Conservation (phyloP, 2,113 vertebrate species). For the Psephotus haematonotus region DNA sequence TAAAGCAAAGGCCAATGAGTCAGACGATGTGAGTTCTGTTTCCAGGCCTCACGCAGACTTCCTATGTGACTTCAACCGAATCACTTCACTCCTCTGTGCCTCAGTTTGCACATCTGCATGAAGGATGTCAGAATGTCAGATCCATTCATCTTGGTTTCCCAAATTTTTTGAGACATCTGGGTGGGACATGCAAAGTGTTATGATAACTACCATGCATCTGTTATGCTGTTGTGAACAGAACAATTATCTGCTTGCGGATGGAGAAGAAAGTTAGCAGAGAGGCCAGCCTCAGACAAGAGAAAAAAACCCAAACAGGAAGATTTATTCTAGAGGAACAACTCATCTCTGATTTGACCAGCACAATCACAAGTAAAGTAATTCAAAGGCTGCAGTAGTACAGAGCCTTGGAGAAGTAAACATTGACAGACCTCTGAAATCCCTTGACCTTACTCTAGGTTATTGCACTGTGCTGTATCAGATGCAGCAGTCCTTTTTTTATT, state of each 20-base stretch:
- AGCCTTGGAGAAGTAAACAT: slow-evolving; percentile 31
- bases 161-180: slow-evolving; percentile 59
- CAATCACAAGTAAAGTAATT: slow-evolving; percentile 26
- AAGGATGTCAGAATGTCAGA: slow-evolving; percentile 55
- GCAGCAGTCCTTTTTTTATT: neutral
- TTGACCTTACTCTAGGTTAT: slow-evolving; percentile 62
- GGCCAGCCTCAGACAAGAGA: neutral
- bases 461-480: neutral
- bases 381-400: slow-evolving; percentile 12
- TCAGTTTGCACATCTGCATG: slow-evolving; percentile 51
- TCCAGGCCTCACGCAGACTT: slow-evolving; percentile 58
- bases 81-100: slow-evolving; percentile 30
- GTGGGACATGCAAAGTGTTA: slow-evolving; percentile 57
- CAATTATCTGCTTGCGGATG: slow-evolving; percentile 15
- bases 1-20: slow-evolving; percentile 62
- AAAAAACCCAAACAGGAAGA: neutral
- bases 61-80: slow-evolving; percentile 6
- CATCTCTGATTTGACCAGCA: neutral
- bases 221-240: slow-evolving; percentile 53
- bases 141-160: slow-evolving; percentile 56
- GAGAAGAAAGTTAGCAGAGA: neutral
- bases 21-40: slow-evolving; percentile 62
- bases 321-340: neutral
- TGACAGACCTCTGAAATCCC: slow-evolving; percentile 42
- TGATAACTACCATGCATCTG: slow-evolving; percentile 47